These are phyloP conservation scores for Anastrepha ludens DNA, from an alignment of 1,140 invertebrate genomes.

Conservation along the genomic window DNA sequence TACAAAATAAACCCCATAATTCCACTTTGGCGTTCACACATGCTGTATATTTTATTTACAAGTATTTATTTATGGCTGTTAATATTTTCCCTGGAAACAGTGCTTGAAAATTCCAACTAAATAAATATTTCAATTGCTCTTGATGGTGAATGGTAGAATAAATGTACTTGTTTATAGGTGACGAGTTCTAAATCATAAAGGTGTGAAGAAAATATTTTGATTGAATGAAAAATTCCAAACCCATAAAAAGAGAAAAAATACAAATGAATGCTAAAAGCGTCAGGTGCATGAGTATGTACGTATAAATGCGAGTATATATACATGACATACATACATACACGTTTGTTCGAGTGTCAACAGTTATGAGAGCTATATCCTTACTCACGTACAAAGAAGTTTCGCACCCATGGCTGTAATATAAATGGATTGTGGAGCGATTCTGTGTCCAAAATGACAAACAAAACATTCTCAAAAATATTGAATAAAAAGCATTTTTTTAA, in stretches of 20 bases:
- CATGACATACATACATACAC: not conserved
- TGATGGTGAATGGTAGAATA: not conserved
- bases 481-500: no score
- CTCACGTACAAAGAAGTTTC: no score
- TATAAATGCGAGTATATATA: not conserved
- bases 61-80: no score
- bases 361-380: no score
- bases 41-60: not conserved
- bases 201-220: not conserved
- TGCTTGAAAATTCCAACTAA: constrained; percentile 10
- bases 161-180: not conserved
- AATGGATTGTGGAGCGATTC: no score
- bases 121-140: constrained; percentile 21
- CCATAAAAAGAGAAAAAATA: not conserved
- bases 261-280: not conserved
- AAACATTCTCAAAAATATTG: no score
- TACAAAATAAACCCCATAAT: not conserved
- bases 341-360: no score
- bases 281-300: not conserved
- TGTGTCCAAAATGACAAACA: no score
- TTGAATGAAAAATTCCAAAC: constrained; percentile 6
- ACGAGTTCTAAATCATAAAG: not conserved
- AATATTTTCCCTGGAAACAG: no score
- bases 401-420: no score
- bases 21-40: not conserved